Base-by-base conservation (phyloP, 2,113 vertebrate species). In the Limnothrissa miodon region DNA sequence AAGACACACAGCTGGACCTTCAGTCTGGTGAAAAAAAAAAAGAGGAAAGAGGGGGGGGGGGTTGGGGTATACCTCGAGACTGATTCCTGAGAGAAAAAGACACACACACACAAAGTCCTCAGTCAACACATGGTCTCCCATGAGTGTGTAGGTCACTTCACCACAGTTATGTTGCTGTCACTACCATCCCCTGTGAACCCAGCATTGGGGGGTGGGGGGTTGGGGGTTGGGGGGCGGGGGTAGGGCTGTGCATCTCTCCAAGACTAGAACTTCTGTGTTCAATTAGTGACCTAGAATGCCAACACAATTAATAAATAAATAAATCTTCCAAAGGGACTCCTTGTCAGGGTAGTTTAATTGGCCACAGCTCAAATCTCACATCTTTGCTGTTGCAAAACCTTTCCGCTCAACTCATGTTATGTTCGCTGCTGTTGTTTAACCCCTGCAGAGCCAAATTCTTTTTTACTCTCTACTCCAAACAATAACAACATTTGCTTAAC, bases 1-100 rank as follows among this genome's bases (percentile, higher is more conserved):
- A 79, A 85, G 70, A 84, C 84, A 78, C 45, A 39, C 85, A 85
- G 88, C 87, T 87, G 87, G 85, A 89, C 81, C 19, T 2, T 82
- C 11, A 39, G 23, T 23, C 56, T 59, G 21, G 45, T 83, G 51
- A 81, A 81, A 39, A 66, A 59, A 39, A 5, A 53, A 78, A 15
- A 29, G 21, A 2, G 39, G 36, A 48, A n/a, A 4, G 11, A 80
- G 53, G 7, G 29, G 6, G 79, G 23, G 45, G 17, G 8, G 53
- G 53, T 56, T 17, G 62, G 66, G 66, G 66, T 74, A 74, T 74
- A 74, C 66, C 66, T 74, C 66, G 66, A 74, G 36, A 36, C 66
- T 36, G 66, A 33, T 74, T 74, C 66, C 29, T 74, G 66, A 74
- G 66, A 74, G 66, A 74, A 36, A 74, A 29, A 36, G 23, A 62